Conservation (phyloP, 2,888 invertebrate genomes). For the Plemyria rubiginata region DNA sequence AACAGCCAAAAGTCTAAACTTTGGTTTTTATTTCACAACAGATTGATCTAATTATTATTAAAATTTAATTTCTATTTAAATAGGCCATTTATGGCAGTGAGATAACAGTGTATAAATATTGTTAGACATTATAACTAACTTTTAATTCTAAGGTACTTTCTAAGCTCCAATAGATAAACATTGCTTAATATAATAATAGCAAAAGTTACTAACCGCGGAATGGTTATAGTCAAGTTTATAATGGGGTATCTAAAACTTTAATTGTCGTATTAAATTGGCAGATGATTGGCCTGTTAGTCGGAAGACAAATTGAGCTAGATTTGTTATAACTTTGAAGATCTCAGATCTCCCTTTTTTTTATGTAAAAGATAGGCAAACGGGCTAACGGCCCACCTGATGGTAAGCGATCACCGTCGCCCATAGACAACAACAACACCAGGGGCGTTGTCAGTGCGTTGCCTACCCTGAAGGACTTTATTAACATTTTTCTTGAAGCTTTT, state of each 20-base stretch:
- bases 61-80: conserved; percentile 54
- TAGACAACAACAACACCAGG: too few relatives aligned
- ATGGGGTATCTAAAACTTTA: neutral
- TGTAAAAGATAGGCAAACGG: too few relatives aligned
- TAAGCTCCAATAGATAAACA: conserved; percentile 50
- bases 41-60: conserved; percentile 51
- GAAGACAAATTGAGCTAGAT: conserved; percentile 54
- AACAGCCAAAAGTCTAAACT: conserved; percentile 74
- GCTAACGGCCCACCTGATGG: too few relatives aligned
- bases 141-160: conserved; percentile 39
- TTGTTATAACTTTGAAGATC: too few relatives aligned
- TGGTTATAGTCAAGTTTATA: conserved; percentile 8
- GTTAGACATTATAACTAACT: conserved; percentile 19
- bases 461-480: too few relatives aligned
- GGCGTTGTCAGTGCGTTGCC: too few relatives aligned
- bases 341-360: too few relatives aligned
- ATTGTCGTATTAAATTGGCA: conserved; percentile 23
- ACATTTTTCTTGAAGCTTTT: too few relatives aligned
- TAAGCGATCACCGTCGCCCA: too few relatives aligned
- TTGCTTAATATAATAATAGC: neutral
- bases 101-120: conserved; percentile 32
- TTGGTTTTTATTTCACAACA: conserved; percentile 75
- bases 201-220: conserved; percentile 6
- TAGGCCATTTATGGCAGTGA: conserved; percentile 76
- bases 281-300: conserved; percentile 44